Conservation (phyloP, 1,140 invertebrate genomes). For the Cotesia glomerata region DNA sequence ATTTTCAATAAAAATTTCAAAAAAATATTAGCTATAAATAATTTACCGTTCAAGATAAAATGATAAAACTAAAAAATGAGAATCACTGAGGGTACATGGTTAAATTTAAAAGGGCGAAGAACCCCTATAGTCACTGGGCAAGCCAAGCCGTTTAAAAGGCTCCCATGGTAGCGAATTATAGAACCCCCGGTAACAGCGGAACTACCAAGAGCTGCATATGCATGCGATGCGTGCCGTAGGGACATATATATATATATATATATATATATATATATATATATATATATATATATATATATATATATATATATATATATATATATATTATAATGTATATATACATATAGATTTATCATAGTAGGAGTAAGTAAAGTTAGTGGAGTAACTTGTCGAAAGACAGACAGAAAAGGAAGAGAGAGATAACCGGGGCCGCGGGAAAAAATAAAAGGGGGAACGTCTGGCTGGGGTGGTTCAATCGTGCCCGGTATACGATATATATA, state of each 20-base stretch:
- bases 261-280: too few species aligned
- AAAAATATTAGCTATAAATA: neutral
- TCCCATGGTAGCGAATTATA: constrained; percentile 26
- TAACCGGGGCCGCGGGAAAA: constrained; percentile 15
- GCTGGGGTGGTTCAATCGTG: constrained; percentile 12
- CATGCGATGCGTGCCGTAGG: constrained; percentile 24
- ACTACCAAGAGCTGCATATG: constrained; percentile 24
- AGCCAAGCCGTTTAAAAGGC: constrained; percentile 45
- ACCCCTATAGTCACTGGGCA: constrained; percentile 21
- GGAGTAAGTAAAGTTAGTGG: neutral
- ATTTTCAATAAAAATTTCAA: too few species aligned
- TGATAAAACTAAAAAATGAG: constrained; percentile 22
- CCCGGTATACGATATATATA: neutral
- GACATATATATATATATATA: constrained; percentile 4
- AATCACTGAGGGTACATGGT: constrained; percentile 19
- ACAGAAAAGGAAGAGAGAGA: constrained; percentile 19
- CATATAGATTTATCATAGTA: neutral
- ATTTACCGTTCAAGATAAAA: constrained; percentile 1
- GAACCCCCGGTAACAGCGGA: constrained; percentile 22
- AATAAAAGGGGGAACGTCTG: constrained; percentile 2
- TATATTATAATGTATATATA: too few species aligned
- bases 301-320: too few species aligned
- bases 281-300: too few species aligned
- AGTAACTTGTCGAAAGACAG: too few species aligned
- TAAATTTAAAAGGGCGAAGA: constrained; percentile 50